Percentiles rank a stretch among this genome's conserved stretches.
Evolutionary conservation across 2,113 vertebrate species (phyloP).

Genomic region (Recurvirostra avosetta): DNA sequence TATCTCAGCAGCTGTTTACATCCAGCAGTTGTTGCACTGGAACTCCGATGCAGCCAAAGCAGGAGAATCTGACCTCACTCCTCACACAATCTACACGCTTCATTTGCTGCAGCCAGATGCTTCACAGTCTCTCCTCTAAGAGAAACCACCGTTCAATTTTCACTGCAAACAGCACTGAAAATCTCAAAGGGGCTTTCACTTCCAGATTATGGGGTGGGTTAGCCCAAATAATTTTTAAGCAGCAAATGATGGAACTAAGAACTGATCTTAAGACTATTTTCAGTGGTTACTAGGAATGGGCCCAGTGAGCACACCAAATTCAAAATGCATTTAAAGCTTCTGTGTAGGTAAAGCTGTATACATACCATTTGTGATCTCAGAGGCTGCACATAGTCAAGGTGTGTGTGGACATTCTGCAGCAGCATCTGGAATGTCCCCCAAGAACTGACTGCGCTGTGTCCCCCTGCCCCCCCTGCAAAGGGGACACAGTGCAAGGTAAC

Average conservation of each 20-base stretch:
- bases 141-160: not conserved
- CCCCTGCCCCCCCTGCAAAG: not conserved
- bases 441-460: not conserved
- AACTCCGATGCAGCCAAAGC: not conserved
- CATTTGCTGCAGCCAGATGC: not conserved
- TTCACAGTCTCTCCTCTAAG: not conserved
- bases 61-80: not conserved
- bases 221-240: not conserved
- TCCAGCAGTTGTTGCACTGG: conserved; percentile 30
- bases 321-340: not conserved
- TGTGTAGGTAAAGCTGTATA: not conserved
- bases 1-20: conserved; percentile 43
- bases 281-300: accelerated
- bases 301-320: not conserved
- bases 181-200: not conserved
- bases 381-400: not conserved
- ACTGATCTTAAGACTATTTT: not conserved
- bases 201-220: not conserved
- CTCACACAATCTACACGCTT: not conserved
- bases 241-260: not conserved
- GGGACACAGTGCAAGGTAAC: not conserved
- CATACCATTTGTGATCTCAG: not conserved
- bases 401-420: not conserved
- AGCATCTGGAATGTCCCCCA: not conserved
- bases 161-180: not conserved